These are phyloP conservation scores for Antheraea mylitta DNA, from an alignment of 1,140 invertebrate genomes.

Conservation along the genomic window DNA sequence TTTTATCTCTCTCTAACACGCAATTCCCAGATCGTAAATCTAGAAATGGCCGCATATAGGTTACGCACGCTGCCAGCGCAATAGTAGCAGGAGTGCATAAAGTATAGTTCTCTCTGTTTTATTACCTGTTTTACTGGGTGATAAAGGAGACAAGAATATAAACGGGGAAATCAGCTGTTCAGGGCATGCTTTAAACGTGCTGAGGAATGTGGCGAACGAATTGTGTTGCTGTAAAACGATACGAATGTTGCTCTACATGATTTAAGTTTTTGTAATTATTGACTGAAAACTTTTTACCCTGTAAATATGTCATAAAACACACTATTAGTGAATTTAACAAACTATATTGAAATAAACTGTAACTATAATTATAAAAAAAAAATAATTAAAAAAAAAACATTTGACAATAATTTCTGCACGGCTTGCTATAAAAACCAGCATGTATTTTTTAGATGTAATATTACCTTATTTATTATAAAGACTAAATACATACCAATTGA, in stretches of 20 bases:
- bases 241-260: conserved; percentile 60
- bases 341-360: too few species aligned
- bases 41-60: conserved; percentile 80
- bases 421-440: too few species aligned
- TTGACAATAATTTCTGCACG: too few species aligned
- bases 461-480: too few species aligned
- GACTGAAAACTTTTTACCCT: too few species aligned
- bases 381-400: too few species aligned
- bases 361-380: too few species aligned
- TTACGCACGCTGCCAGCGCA: conserved; percentile 73
- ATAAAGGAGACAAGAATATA: conserved; percentile 75
- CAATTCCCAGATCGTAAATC: conserved; percentile 81
- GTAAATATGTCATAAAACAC: too few species aligned
- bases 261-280: conserved; percentile 16
- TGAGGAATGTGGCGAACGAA: conserved; percentile 76
- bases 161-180: conserved; percentile 75
- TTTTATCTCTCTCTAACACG: conserved; percentile 75
- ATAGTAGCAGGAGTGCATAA: conserved; percentile 68
- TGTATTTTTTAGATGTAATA: too few species aligned
- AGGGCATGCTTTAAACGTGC: conserved; percentile 75
- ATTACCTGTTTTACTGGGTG: conserved; percentile 69
- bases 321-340: too few species aligned
- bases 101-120: conserved; percentile 78
- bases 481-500: too few species aligned
- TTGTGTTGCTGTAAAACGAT: conserved; percentile 47